These are phyloP conservation scores for Acromyrmex charruanus DNA, from an alignment of 1,140 invertebrate species.

Conservation along the genomic window DNA sequence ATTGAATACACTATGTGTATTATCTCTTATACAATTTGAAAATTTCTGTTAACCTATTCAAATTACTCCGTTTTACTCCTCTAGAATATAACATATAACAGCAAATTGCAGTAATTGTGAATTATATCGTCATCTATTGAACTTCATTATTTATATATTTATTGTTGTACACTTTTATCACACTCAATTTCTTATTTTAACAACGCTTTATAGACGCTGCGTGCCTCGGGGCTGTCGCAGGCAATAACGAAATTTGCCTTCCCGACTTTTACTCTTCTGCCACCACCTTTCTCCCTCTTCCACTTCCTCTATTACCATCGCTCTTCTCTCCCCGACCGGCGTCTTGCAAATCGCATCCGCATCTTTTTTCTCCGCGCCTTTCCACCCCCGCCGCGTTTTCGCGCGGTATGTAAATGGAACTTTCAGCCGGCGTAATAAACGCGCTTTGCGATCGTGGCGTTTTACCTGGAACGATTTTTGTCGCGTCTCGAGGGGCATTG, in stretches of 20 bases:
- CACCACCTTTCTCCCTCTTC: slow-evolving; percentile 21
- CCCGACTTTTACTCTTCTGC: slow-evolving; percentile 62
- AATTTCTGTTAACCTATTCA: too few species aligned
- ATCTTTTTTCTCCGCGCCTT: slow-evolving; percentile 43
- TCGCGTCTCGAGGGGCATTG: slow-evolving; percentile 56
- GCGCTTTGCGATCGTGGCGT: slow-evolving; percentile 67
- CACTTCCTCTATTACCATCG: slow-evolving; percentile 51
- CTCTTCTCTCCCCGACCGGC: slow-evolving; percentile 57
- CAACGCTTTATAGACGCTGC: slow-evolving; percentile 40
- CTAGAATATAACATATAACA: too few species aligned
- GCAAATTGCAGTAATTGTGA: neutral
- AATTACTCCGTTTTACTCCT: too few species aligned
- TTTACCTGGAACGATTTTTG: slow-evolving; percentile 60
- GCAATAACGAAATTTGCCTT: slow-evolving; percentile 73
- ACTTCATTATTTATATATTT: slow-evolving; percentile 56
- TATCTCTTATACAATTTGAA: too few species aligned
- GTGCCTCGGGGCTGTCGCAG: slow-evolving; percentile 66
- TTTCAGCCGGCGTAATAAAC: slow-evolving; percentile 75
- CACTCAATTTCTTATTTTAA: slow-evolving; percentile 62
- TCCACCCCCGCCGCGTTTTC: slow-evolving; percentile 23
- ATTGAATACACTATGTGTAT: too few species aligned
- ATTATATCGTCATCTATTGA: slow-evolving; percentile 5
- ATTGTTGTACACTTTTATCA: slow-evolving; percentile 50
- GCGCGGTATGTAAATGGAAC: slow-evolving; percentile 74
- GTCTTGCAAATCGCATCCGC: slow-evolving; percentile 65